Conservation (phyloP, 2,888 invertebrate genomes). For the Tortrix viridana region DNA sequence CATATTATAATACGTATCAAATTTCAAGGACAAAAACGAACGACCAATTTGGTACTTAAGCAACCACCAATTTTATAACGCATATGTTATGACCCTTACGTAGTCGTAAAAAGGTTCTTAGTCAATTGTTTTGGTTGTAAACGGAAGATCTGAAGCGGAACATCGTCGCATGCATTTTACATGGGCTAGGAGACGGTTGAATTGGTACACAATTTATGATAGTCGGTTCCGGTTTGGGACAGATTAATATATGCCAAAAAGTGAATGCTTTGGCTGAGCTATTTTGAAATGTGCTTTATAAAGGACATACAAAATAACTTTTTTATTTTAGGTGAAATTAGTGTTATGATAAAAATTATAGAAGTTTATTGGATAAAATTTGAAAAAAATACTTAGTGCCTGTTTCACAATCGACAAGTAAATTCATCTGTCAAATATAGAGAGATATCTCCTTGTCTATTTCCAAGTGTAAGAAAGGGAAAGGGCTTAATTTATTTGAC, state of each 20-base stretch:
- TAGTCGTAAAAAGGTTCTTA: conserved; percentile 21
- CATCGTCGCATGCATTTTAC: conserved; percentile 62
- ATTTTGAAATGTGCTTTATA: conserved; percentile 35
- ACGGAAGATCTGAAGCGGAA: conserved; percentile 49
- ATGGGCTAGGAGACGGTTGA: conserved; percentile 61
- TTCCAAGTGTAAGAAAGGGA: too few relatives aligned
- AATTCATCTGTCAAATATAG: too few relatives aligned
- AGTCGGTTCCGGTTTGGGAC: conserved; percentile 41
- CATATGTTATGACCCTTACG: conserved; percentile 16
- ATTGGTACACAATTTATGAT: conserved; percentile 60
- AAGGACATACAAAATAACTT: too few relatives aligned
- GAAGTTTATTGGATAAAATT: too few relatives aligned
- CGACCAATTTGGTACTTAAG: neutral
- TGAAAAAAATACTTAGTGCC: too few relatives aligned
- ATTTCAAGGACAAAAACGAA: conserved; percentile 1
- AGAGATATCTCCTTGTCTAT: too few relatives aligned
- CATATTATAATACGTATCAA: neutral
- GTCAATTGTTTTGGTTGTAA: conserved; percentile 12
- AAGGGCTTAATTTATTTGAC: too few relatives aligned
- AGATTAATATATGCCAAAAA: conserved; percentile 50
- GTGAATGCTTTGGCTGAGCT: conserved; percentile 34
- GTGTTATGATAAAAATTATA: too few relatives aligned
- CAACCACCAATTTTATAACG: conserved; percentile 39
- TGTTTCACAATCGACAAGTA: too few relatives aligned
- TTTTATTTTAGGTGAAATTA: too few relatives aligned